These are phyloP conservation scores for Beris chalybata DNA, from an alignment of 2,888 invertebrate genomes.

Conservation along the genomic window DNA sequence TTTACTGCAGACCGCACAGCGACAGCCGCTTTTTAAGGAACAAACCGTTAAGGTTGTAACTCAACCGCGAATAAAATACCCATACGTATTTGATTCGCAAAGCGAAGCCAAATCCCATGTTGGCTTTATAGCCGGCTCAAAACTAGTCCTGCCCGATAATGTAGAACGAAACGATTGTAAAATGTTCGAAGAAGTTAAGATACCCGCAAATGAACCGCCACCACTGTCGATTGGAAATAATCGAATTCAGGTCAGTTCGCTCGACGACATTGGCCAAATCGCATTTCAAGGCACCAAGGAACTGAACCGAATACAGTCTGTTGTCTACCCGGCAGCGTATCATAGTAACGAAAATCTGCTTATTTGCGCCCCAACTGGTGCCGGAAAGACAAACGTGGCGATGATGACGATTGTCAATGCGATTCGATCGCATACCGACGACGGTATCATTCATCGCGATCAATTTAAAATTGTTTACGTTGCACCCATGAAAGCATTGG, in stretches of 20 bases:
- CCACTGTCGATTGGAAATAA: slow-evolving; percentile 65
- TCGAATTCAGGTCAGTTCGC: slow-evolving; percentile 61
- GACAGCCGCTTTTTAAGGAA: slow-evolving; percentile 48
- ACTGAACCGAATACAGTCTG: slow-evolving; percentile 92
- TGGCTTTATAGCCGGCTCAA: slow-evolving; percentile 77
- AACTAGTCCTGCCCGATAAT: slow-evolving; percentile 78
- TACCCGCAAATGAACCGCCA: slow-evolving; percentile 69
- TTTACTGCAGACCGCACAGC: slow-evolving; percentile 48
- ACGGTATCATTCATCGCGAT: slow-evolving; percentile 81
- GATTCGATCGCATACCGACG: slow-evolving; percentile 80
- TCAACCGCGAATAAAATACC: slow-evolving; percentile 66
- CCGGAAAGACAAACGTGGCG: slow-evolving; percentile 99
- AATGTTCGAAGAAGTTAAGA: slow-evolving; percentile 82
- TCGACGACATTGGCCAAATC: slow-evolving; percentile 77
- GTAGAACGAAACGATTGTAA: slow-evolving; percentile 71
- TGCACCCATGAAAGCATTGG: slow-evolving; percentile 99
- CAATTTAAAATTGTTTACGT: slow-evolving; percentile 98
- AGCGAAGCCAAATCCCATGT: slow-evolving; percentile 64
- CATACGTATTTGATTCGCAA: slow-evolving; percentile 85
- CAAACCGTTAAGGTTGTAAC: slow-evolving; percentile 55
- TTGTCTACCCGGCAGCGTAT: slow-evolving; percentile 94
- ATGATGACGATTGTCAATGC: slow-evolving; percentile 90
- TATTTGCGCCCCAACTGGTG: slow-evolving; percentile 98
- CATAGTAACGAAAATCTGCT: slow-evolving; percentile 94
- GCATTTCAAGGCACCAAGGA: slow-evolving; percentile 86